Conservation (phyloP, 2,797 vertebrate species). For the Diplodus sargus region DNA sequence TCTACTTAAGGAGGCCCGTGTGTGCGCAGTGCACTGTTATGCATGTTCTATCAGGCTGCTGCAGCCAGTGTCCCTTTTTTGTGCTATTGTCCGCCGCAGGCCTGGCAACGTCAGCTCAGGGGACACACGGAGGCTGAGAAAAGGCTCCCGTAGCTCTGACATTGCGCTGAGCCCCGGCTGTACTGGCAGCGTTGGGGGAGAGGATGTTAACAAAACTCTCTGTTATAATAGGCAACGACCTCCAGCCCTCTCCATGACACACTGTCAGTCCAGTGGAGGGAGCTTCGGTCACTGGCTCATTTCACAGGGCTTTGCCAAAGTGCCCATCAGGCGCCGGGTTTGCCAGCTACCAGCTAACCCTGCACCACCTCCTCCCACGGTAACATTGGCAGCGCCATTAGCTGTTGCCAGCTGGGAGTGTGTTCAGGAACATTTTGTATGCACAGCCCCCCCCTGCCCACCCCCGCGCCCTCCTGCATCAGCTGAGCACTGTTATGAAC, state of each 20-base stretch:
- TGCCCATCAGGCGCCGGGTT: conserved; percentile 57
- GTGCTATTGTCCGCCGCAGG: conserved; percentile 39
- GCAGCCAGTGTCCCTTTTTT: conserved; percentile 58
- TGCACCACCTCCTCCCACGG: conserved; percentile 44
- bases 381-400: conserved; percentile 52
- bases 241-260: conserved; percentile 56
- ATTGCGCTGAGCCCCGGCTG: conserved; percentile 36
- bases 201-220: conserved; percentile 64
- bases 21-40: conserved; percentile 21
- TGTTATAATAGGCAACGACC: conserved; percentile 66
- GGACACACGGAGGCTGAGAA: conserved; percentile 41
- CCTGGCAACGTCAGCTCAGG: conserved; percentile 50
- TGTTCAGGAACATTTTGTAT: conserved; percentile 61
- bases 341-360: conserved; percentile 55
- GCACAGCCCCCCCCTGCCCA: too few species aligned
- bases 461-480: conserved; percentile 32
- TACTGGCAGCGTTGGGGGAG: conserved; percentile 52
- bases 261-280: conserved; percentile 58
- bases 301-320: conserved; percentile 60
- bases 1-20: conserved; percentile 32
- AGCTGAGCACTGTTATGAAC: conserved; percentile 15
- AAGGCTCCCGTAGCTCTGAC: conserved; percentile 44
- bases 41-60: conserved; percentile 48
- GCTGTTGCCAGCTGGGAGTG: conserved; percentile 61
- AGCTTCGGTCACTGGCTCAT: conserved; percentile 57